Conservation (phyloP, 2,113 vertebrate species). For the Xenopus tropicalis region UCB_Xtro_10.0 CM004448.2:33311001-33311500, state of each 20-base stretch:
- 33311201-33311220: neutral
- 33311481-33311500: no score
- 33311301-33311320: no score
- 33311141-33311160: neutral
- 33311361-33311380: no score
- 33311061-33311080: neutral
- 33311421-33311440: no score
- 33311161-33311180: neutral
- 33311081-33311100: constrained; percentile 2
- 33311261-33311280: neutral
- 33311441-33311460: no score
- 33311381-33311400: no score
- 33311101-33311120: neutral
- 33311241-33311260: neutral
- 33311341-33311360: no score
- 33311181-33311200: neutral
- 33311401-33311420: no score
- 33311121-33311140: neutral
- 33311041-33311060: constrained; percentile 24
- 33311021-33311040: constrained; percentile 11
- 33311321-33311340: no score
- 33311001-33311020: constrained; percentile 22
- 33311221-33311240: neutral
- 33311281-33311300: no score
- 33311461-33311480: no score